Percentiles rank a stretch among this genome's conserved stretches.
These are phyloP conservation scores for Salmo trutta DNA, from an alignment of 2,797 vertebrate species.

Conservation along the genomic window DNA sequence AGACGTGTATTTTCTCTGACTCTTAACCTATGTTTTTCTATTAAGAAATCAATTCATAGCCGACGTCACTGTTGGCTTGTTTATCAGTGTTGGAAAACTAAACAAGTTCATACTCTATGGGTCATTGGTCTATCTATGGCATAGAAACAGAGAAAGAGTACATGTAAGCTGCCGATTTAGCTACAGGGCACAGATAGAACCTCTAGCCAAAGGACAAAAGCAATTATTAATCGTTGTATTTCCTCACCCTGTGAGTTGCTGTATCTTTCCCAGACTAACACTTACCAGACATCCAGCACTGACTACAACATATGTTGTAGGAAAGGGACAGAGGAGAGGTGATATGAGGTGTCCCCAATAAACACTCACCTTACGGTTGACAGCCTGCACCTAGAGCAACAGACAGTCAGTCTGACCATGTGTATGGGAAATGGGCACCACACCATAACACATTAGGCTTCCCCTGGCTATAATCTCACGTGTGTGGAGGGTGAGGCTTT, in stretches of 20 bases:
- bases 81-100: too few species aligned
- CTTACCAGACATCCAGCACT: neutral
- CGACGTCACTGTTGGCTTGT: too few species aligned
- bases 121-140: too few species aligned
- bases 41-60: too few species aligned
- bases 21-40: too few species aligned
- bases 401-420: conserved; percentile 44
- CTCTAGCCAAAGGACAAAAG: neutral
- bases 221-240: neutral
- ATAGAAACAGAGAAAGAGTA: neutral
- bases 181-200: neutral
- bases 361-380: conserved; percentile 45
- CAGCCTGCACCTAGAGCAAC: conserved; percentile 32
- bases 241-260: neutral
- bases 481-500: neutral
- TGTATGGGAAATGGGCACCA: conserved; percentile 62
- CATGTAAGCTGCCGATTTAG: neutral
- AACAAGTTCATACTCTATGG: too few species aligned
- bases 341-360: conserved; percentile 43
- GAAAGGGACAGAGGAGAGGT: conserved; percentile 26
- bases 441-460: conserved; percentile 53
- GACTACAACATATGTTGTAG: neutral
- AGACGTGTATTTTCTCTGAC: too few species aligned
- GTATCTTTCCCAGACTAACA: neutral
- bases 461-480: conserved; percentile 43